Conservation (phyloP, 2,113 vertebrate genomes). For the Cynopterus brachyotis region DNA sequence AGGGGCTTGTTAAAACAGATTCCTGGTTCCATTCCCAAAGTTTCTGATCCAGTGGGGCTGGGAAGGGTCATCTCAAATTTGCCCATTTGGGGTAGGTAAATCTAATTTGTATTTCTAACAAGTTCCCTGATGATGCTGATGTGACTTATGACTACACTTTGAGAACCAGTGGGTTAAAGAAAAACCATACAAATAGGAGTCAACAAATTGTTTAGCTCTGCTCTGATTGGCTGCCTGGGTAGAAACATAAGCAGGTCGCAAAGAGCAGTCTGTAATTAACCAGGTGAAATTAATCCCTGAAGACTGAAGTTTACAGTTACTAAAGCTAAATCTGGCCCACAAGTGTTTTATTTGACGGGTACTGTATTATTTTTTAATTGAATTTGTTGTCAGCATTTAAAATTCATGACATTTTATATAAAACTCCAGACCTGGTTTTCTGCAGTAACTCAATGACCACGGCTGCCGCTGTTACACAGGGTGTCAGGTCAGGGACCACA, state of each 20-base stretch:
- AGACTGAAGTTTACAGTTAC: not conserved
- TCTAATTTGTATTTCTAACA: not conserved
- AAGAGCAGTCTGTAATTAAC: not conserved
- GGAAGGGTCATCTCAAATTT: not conserved
- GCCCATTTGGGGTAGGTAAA: not conserved
- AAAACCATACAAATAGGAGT: not conserved
- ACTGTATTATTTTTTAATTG: slow-evolving; percentile 14
- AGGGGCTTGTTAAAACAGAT: not conserved
- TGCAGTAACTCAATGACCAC: not conserved
- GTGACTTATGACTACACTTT: not conserved
- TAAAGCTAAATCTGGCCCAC: not conserved
- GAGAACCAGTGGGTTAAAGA: not conserved
- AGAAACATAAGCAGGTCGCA: not conserved
- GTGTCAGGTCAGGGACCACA: too few species aligned
- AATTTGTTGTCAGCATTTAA: slow-evolving; percentile 8
- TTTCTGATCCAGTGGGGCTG: not conserved
- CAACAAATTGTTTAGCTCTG: not conserved
- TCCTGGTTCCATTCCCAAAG: not conserved
- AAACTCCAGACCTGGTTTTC: not conserved
- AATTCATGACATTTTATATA: slow-evolving; percentile 23
- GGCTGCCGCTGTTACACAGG: not conserved
- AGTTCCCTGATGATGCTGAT: not conserved
- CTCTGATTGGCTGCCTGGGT: not conserved
- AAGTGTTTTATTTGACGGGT: not conserved
- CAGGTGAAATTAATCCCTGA: not conserved